Evolutionary conservation across 2,113 vertebrate species (phyloP).

Genomic region (Sphyrna mokarran): DNA sequence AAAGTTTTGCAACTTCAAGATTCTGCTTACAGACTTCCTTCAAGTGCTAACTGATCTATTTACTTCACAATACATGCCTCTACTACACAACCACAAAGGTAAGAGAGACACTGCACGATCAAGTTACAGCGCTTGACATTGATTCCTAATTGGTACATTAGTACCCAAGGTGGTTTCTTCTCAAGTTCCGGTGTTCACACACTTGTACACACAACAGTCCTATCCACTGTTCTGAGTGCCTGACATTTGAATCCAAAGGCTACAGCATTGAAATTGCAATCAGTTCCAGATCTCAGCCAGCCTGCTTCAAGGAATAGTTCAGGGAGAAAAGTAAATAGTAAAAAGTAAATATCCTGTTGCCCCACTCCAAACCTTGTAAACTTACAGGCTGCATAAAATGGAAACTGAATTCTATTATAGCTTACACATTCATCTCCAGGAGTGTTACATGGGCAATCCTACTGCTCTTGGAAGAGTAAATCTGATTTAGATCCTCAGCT

Average conservation of each 20-base stretch:
- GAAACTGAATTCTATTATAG: background rate
- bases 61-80: background rate
- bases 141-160: background rate
- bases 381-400: background rate
- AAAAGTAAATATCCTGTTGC: background rate
- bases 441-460: background rate
- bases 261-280: background rate
- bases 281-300: background rate
- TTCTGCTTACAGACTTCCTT: background rate
- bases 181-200: background rate
- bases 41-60: background rate
- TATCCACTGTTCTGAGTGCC: background rate
- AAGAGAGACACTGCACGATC: background rate
- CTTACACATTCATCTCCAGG: background rate
- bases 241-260: background rate
- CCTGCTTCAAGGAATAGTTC: background rate
- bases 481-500: background rate
- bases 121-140: background rate
- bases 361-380: background rate
- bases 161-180: background rate
- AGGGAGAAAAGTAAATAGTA: background rate
- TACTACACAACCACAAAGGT: background rate
- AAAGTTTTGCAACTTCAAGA: background rate
- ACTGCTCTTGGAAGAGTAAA: background rate
- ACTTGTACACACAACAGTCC: background rate